Evolutionary conservation across 64 coral and sea anemone genomes (phyloP).

Genomic region (Pachyseris speciosa): DNA sequence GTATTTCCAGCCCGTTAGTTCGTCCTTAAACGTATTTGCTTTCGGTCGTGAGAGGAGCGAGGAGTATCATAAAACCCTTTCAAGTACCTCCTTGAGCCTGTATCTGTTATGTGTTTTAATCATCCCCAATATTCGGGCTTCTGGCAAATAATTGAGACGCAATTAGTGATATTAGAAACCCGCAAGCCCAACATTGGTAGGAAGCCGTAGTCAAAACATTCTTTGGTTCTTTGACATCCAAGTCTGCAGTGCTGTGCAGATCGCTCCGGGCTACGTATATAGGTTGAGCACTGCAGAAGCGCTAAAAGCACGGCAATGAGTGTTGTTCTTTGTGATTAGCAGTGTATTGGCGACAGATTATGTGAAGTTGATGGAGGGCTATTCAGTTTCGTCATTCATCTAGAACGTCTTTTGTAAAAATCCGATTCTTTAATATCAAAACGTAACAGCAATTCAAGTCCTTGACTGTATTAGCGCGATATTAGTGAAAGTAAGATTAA

Average conservation of each 20-base stretch:
- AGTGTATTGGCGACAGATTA: background rate
- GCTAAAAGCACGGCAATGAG: background rate
- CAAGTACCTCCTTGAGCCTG: background rate
- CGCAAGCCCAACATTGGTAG: slow-evolving; percentile 9
- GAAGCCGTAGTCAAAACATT: background rate
- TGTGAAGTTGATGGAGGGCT: background rate
- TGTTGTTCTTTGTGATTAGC: background rate
- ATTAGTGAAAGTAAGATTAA: background rate
- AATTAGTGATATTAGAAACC: slow-evolving; percentile 20
- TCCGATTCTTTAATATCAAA: slow-evolving; percentile 16
- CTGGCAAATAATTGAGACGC: background rate
- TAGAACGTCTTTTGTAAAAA: slow-evolving; percentile 17
- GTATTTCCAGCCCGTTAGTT: background rate
- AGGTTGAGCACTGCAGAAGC: background rate
- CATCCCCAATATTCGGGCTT: slow-evolving; percentile 8
- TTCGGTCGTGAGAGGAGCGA: slow-evolving; percentile 36
- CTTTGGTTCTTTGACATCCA: background rate
- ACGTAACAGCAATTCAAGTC: background rate
- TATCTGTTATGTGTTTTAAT: slow-evolving; percentile 5
- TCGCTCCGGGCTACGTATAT: slow-evolving; percentile 16
- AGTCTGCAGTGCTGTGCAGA: background rate
- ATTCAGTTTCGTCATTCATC: slow-evolving; percentile 19
- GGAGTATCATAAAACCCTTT: slow-evolving; percentile 1
- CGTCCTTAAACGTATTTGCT: slow-evolving; percentile 53
- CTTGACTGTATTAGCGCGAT: background rate